Percentiles rank a stretch among this genome's conserved stretches.
phyloP scores from a whole-genome alignment of 2,797 vertebrate genomes.

The Argentina silus region DNA sequence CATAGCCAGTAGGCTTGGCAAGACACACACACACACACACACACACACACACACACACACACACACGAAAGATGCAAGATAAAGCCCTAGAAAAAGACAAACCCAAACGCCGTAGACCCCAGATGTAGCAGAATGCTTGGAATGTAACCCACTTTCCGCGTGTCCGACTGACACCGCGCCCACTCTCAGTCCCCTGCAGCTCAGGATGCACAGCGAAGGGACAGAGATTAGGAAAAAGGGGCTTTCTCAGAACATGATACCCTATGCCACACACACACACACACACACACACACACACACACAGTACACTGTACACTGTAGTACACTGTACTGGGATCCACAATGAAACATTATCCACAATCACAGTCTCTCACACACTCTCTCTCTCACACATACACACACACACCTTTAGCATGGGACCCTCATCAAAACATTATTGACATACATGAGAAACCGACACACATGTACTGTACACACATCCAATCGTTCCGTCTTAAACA shows the following conservation, averaged over 20 bases:
- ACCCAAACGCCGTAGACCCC: constrained; percentile 45
- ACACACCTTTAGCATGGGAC: background rate
- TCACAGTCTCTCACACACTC: background rate
- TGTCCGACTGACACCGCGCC: constrained; percentile 43
- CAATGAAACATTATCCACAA: background rate
- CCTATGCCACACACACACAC: constrained; percentile 11
- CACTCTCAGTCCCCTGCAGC: constrained; percentile 35
- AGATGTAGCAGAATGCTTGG: constrained; percentile 66
- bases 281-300: constrained; percentile 17
- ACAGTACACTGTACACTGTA: background rate
- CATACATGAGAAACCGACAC: background rate
- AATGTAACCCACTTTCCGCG: constrained; percentile 71
- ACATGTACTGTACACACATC: background rate
- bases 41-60: constrained; percentile 55
- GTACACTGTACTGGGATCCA: background rate
- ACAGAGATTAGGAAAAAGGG: background rate
- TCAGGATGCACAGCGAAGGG: constrained; percentile 22
- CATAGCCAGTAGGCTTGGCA: constrained; percentile 78
- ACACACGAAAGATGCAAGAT: constrained; percentile 70
- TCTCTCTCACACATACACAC: background rate
- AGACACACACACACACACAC: constrained; percentile 45
- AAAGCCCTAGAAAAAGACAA: constrained; percentile 64
- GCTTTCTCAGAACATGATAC: background rate
- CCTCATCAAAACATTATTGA: background rate
- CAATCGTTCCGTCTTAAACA: too few species aligned